A percentile compares a stretch with the other conserved stretches of the same genome.
Evolutionary conservation across 2,797 vertebrate genomes (phyloP).

Genomic region (Betta splendens): DNA sequence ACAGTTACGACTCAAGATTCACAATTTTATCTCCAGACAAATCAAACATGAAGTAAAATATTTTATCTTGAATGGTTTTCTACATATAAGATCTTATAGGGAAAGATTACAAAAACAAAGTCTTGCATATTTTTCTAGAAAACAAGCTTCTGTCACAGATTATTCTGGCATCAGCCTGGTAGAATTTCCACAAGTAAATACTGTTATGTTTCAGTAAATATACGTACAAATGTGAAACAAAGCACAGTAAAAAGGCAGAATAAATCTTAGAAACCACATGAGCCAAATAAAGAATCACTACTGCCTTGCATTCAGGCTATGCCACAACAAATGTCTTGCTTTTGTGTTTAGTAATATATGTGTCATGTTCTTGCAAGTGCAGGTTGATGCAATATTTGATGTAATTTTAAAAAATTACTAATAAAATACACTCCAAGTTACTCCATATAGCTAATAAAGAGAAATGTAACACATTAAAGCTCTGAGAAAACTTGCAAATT

Average conservation of each 20-base stretch:
- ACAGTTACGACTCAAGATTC: constrained; percentile 12
- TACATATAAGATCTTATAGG: constrained; percentile 15
- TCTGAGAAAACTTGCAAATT: constrained; percentile 13
- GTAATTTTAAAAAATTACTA: constrained; percentile 44
- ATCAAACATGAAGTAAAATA: too few relatives aligned
- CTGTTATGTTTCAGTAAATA: constrained; percentile 63
- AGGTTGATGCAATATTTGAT: constrained; percentile 23
- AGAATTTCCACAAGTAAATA: constrained; percentile 64
- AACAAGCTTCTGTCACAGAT: constrained; percentile 26
- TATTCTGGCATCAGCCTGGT: constrained; percentile 69
- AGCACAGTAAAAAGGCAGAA: constrained; percentile 41
- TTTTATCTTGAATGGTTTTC: constrained; percentile 36
- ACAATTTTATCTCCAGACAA: constrained; percentile 26
- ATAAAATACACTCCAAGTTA: constrained; percentile 53
- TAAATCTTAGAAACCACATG: constrained; percentile 52
- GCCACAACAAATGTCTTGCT: constrained; percentile 30
- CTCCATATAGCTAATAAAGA: constrained; percentile 27
- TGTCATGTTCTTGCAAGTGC: constrained; percentile 24
- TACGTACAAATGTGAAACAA: constrained; percentile 38
- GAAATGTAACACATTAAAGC: constrained; percentile 36
- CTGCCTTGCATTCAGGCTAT: constrained; percentile 49
- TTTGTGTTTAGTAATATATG: constrained; percentile 25
- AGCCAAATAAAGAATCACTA: constrained; percentile 45
- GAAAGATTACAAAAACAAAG: constrained; percentile 26
- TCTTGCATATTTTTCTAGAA: constrained; percentile 69